Base-by-base conservation (phyloP, 2,797 vertebrate species). In the Enteromius fasciolatus region DNA sequence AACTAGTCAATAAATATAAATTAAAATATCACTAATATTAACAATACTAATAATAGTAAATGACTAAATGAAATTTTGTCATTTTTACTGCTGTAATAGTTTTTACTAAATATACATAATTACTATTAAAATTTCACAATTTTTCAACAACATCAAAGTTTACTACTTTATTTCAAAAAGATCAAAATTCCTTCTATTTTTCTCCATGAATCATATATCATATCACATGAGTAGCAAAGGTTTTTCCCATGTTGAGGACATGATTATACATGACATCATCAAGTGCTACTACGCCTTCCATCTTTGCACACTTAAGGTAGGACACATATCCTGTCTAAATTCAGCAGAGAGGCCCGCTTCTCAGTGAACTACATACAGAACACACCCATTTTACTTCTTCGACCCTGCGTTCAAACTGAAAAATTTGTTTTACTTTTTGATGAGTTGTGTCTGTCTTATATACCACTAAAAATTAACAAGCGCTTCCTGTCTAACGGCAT, bases 391-490 rank as follows among this genome's bases (percentile, higher is more conserved):
- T 28, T 8, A 18, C 15, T 48, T 72, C 46, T 50, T 8, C 15
- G 31, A 39, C 50, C 20, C 72, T 57, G 50, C 0, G 4, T 57
- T 67, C 25, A 77, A 79, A 28, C 31, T 41, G 17, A 85, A 77
- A 85, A 85, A 87, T 83, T 6, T 70, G 84, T 89, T 92, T 93
- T 90, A 93, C 85, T 92, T 92, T 93, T 93, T 92, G 91, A 93
- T 92, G 89, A 91, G 91, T 88, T 86, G 69, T 59, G 74, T 83
- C 76, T 63, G 81, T 59, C 46, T 83, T 76, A 81, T 2, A 36
- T 36, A 57, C 6, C 28, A n/a, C 48, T 73, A 52, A 18, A 54
- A 23, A n/a, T 59, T 78, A 33, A 28, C 59, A 78, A 66, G 25
- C 76, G 64, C 14, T 17, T 31, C 33, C 76, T 89, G 82, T 86